These are phyloP conservation scores for Amiota communis DNA, from an alignment of 2,888 invertebrate genomes.

Conservation along the genomic window DNA sequence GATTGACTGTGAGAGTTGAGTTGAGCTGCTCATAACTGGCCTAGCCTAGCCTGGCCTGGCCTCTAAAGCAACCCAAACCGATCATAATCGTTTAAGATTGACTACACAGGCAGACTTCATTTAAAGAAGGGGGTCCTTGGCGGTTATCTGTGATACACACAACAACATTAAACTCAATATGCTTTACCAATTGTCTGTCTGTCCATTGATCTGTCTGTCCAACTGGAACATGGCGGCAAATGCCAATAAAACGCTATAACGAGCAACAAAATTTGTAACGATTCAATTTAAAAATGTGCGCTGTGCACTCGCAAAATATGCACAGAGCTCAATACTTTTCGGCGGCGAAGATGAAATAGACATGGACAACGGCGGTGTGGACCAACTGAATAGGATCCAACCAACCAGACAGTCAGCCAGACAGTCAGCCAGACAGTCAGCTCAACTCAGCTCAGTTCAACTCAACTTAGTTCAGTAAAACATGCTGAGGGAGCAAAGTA, in stretches of 20 bases:
- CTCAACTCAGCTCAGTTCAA: neutral
- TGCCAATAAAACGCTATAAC: conserved; percentile 69
- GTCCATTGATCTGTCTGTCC: conserved; percentile 25
- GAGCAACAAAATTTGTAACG: conserved; percentile 70
- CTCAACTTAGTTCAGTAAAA: too few species aligned
- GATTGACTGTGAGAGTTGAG: neutral
- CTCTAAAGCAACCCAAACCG: neutral
- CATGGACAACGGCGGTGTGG: conserved; percentile 53
- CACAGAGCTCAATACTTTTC: conserved; percentile 39
- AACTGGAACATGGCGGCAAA: conserved; percentile 42
- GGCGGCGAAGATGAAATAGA: conserved; percentile 65
- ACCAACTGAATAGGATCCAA: conserved; percentile 55
- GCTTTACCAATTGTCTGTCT: conserved; percentile 30
- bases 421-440: conserved; percentile 2
- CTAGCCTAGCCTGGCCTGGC: too few species aligned
- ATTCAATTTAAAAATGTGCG: conserved; percentile 62
- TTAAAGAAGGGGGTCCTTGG: too few species aligned
- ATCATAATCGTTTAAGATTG: conserved; percentile 28
- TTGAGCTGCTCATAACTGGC: too few species aligned
- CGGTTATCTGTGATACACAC: neutral
- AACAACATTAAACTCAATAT: conserved; percentile 5
- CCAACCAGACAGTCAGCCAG: neutral
- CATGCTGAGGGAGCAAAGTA: conserved; percentile 23
- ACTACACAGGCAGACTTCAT: neutral
- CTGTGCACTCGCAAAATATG: conserved; percentile 40